Percentiles rank a stretch among this genome's conserved stretches.
Evolutionary conservation across 2,797 vertebrate genomes (phyloP).

Genomic region (Propithecus deckenii): DNA sequence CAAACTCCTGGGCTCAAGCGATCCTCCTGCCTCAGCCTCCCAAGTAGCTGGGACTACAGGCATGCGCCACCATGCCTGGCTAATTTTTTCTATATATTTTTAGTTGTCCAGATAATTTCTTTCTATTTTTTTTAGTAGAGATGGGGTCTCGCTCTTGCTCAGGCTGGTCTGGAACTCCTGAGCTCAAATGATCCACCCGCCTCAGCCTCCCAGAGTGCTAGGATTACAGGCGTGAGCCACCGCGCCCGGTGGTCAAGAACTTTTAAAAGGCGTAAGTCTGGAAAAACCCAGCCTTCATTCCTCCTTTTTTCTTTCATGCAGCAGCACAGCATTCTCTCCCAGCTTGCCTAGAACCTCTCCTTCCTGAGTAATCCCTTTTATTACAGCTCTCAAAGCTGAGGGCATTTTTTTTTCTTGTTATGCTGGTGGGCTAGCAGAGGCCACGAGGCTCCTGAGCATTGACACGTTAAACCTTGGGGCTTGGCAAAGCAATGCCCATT

Average conservation of each 20-base stretch:
- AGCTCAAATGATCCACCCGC: too few relatives aligned
- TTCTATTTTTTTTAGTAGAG: too few relatives aligned
- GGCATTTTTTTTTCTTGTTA: background rate
- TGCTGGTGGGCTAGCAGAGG: background rate
- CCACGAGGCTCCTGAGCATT: background rate
- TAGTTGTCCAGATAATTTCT: too few relatives aligned
- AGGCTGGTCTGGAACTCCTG: too few relatives aligned
- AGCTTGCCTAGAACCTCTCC: background rate
- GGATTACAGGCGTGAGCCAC: too few relatives aligned
- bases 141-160: too few relatives aligned
- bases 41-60: too few relatives aligned
- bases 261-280: slow-evolving; percentile 6
- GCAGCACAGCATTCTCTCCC: background rate
- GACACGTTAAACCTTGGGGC: background rate
- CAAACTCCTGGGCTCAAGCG: too few relatives aligned
- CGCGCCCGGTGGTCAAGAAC: background rate
- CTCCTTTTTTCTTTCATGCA: background rate
- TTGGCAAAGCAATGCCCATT: background rate
- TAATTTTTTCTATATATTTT: too few relatives aligned
- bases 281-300: background rate
- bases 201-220: too few relatives aligned
- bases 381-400: background rate
- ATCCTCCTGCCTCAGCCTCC: too few relatives aligned
- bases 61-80: too few relatives aligned
- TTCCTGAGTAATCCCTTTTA: background rate